phyloP scores from a whole-genome alignment of 2,797 vertebrate species.

The Mustela erminea region DNA sequence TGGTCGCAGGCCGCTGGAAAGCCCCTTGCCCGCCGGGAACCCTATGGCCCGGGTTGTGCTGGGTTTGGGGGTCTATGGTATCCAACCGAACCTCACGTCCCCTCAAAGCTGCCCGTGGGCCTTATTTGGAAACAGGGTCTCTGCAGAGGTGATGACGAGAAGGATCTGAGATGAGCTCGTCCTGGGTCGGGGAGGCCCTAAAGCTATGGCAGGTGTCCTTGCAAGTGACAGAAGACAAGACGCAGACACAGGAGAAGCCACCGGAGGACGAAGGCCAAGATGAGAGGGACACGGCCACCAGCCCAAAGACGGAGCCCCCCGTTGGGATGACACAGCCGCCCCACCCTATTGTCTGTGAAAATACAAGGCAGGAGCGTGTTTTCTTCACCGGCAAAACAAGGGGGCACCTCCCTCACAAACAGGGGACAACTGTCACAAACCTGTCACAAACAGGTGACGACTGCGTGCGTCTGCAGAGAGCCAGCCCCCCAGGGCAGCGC shows the following conservation, averaged over 20 bases:
- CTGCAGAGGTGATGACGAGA: background rate
- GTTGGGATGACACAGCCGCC: too few species aligned
- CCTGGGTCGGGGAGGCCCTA: background rate
- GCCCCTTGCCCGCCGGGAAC: accelerated
- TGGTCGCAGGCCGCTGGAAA: accelerated
- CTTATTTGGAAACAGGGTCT: background rate
- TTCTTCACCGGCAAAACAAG: too few species aligned
- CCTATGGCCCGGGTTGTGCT: accelerated
- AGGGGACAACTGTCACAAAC: accelerated
- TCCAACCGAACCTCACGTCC: too few species aligned
- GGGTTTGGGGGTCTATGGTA: accelerated
- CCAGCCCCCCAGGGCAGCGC: too few species aligned
- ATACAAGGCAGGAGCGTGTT: too few species aligned
- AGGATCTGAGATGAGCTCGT: background rate
- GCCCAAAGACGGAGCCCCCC: background rate
- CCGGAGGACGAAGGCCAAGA: accelerated
- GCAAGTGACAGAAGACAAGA: too few species aligned
- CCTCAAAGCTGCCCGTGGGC: background rate
- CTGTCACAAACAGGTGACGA: too few species aligned
- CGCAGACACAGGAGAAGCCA: background rate
- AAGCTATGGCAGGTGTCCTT: accelerated
- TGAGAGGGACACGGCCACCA: accelerated
- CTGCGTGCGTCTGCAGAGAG: too few species aligned
- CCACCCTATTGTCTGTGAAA: too few species aligned
- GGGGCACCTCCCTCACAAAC: too few species aligned